Base-by-base conservation (phyloP, 2,888 invertebrate species). In the Eupithecia subfuscata region DNA sequence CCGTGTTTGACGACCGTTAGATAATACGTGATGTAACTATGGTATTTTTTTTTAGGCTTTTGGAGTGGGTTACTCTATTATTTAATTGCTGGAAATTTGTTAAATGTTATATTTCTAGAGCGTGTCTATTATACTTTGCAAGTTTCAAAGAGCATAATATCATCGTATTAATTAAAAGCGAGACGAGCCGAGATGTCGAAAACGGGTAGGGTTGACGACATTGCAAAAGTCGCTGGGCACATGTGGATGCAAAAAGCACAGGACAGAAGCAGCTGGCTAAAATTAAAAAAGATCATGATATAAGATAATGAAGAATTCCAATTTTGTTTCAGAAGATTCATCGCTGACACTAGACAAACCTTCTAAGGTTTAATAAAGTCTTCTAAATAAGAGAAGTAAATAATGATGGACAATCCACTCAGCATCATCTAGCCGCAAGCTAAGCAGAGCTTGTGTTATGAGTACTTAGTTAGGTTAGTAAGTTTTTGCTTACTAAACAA, bases 1-100 rank as follows among this genome's bases (percentile, higher is more conserved):
- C 40, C 45, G 73, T 73, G 76, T 75, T 80, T 80, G 81, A 65
- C 30, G 64, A 64, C 64, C 45, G 69, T 77, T 77, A 75, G 73
- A 75, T 77, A 77, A 77, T 43, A 8, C 9, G 48, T 77, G 56
- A 77, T 70, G 63, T 75, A 74, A 77, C 52, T 67, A 48, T 69
- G 25, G 12, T 16, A 68, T 63, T 76, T 75, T 63, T 76, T 75
- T 76, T 72, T 16, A 64, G 18, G 22, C 25, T 60, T 60, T 60
- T 60, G 22, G 25, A 56, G 56, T 56, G 12, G 56, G 22, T 12
- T 56, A 22, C 56, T 56, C 56, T 56, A 14, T 12, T 2, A 60
- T 60, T 60, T 25, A 25, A 25, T 60, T 25, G 60, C 60, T 60
- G 22, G 22, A 56, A 22, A 56, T 56, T 22, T 2, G 12, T 60